Evolutionary conservation across 2,797 vertebrate genomes (phyloP).

Genomic region (Neopelma chrysocephalum): DNA sequence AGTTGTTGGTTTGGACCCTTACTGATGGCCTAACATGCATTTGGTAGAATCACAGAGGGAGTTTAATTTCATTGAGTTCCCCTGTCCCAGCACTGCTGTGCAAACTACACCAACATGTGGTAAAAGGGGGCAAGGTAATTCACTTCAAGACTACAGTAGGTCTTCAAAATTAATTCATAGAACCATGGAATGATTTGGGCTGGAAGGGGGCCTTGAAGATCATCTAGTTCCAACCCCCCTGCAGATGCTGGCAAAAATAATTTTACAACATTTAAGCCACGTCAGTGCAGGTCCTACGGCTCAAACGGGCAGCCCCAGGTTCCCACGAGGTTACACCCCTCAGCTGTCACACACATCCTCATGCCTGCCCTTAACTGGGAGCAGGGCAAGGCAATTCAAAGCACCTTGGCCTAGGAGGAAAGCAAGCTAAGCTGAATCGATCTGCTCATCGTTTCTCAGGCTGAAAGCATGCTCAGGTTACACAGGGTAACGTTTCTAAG

Average conservation of each 20-base stretch:
- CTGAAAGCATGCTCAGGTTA: background rate
- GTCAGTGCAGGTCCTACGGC: background rate
- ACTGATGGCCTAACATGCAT: background rate
- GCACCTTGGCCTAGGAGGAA: background rate
- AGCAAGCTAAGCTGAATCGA: background rate
- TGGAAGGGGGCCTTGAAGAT: background rate
- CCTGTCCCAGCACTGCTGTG: background rate
- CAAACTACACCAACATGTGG: rapidly evolving
- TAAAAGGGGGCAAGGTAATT: background rate
- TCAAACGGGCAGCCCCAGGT: rapidly evolving
- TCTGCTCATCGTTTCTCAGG: background rate
- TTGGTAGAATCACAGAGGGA: background rate
- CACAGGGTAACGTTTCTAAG: background rate
- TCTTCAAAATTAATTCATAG: background rate
- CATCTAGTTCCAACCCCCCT: background rate
- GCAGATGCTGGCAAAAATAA: background rate
- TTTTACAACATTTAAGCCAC: background rate
- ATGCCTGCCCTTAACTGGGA: background rate
- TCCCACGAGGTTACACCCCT: background rate
- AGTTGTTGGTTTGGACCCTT: background rate
- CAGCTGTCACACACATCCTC: background rate
- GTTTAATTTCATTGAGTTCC: background rate
- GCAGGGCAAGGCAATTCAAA: background rate
- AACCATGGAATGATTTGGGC: background rate
- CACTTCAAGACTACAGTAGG: background rate